A percentile compares a stretch with the other conserved stretches of the same genome.
These are phyloP conservation scores for Romanogobio albipinnatus DNA, from an alignment of 2,113 vertebrate genomes.

Conservation along the genomic window DNA sequence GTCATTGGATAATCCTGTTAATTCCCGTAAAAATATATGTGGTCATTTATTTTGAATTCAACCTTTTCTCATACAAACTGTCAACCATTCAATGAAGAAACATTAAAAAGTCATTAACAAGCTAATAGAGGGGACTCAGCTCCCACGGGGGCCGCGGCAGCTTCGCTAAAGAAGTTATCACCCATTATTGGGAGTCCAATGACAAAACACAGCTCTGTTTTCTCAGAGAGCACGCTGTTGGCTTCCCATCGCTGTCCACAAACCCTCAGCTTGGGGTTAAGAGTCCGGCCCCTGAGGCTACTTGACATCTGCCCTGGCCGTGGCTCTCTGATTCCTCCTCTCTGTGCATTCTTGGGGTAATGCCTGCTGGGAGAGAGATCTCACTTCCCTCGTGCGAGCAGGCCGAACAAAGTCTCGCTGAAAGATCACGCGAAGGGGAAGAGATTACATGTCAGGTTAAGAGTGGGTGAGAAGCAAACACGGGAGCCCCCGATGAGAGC, in stretches of 20 bases:
- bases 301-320: slow-evolving; percentile 83
- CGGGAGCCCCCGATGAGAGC: slow-evolving; percentile 40
- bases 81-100: background rate
- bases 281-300: slow-evolving; percentile 77
- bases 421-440: slow-evolving; percentile 77
- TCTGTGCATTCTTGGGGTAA: slow-evolving; percentile 65
- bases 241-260: slow-evolving; percentile 62
- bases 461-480: slow-evolving; percentile 66
- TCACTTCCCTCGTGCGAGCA: slow-evolving; percentile 46
- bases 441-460: slow-evolving; percentile 69
- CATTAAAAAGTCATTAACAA: slow-evolving; percentile 27
- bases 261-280: slow-evolving; percentile 76
- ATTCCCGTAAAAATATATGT: too few relatives aligned
- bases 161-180: slow-evolving; percentile 26
- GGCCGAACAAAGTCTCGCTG: slow-evolving; percentile 75
- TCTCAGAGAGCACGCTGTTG: slow-evolving; percentile 53
- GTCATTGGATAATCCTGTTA: background rate
- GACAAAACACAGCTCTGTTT: slow-evolving; percentile 59
- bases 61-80: background rate
- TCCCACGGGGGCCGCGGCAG: slow-evolving; percentile 32
- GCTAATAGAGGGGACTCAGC: slow-evolving; percentile 20
- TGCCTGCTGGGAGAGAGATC: slow-evolving; percentile 64
- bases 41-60: background rate
- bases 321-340: slow-evolving; percentile 77
- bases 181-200: slow-evolving; percentile 37